A percentile compares a stretch with the other conserved stretches of the same genome.
These are phyloP conservation scores for Cataglyphis hispanica DNA, from an alignment of 1,140 invertebrate genomes.

Conservation along the genomic window DNA sequence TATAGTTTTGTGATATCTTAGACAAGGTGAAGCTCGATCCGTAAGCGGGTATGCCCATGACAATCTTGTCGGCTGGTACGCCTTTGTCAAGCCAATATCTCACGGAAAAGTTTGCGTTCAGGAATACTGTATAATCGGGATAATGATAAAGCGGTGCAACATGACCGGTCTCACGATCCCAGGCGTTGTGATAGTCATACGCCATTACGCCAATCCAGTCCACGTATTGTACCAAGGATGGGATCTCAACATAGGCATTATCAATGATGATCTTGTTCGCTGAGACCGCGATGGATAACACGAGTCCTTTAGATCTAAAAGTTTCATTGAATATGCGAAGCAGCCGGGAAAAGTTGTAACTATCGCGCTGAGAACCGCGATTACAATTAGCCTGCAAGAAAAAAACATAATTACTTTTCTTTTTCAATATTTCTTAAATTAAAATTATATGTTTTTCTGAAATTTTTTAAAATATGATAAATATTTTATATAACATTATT, in stretches of 20 bases:
- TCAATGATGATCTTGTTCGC: conserved; percentile 95
- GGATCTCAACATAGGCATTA: conserved; percentile 91
- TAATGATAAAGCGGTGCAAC: conserved; percentile 92
- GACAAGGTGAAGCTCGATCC: conserved; percentile 94
- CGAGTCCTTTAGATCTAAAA: conserved; percentile 89
- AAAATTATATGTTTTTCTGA: background rate
- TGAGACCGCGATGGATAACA: conserved; percentile 93
- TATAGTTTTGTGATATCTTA: conserved; percentile 82
- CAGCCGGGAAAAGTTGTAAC: conserved; percentile 91
- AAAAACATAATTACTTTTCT: background rate
- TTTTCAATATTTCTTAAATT: background rate
- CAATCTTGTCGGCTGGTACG: conserved; percentile 92
- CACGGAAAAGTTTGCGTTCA: conserved; percentile 93
- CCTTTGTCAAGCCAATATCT: conserved; percentile 91
- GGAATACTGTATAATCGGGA: conserved; percentile 90
- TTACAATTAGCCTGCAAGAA: conserved; percentile 90
- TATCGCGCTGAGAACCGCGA: conserved; percentile 91
- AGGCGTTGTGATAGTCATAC: conserved; percentile 95
- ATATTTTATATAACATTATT: background rate
- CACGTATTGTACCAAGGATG: conserved; percentile 88
- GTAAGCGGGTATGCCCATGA: conserved; percentile 95
- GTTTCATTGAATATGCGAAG: conserved; percentile 92
- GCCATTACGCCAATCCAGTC: conserved; percentile 96
- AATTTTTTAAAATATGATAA: background rate
- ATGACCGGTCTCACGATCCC: conserved; percentile 93